A percentile compares a stretch with the other conserved stretches of the same genome.
These are phyloP conservation scores for Chionoecetes opilio DNA, from an alignment of 1,140 invertebrate species.

Conservation along the genomic window DNA sequence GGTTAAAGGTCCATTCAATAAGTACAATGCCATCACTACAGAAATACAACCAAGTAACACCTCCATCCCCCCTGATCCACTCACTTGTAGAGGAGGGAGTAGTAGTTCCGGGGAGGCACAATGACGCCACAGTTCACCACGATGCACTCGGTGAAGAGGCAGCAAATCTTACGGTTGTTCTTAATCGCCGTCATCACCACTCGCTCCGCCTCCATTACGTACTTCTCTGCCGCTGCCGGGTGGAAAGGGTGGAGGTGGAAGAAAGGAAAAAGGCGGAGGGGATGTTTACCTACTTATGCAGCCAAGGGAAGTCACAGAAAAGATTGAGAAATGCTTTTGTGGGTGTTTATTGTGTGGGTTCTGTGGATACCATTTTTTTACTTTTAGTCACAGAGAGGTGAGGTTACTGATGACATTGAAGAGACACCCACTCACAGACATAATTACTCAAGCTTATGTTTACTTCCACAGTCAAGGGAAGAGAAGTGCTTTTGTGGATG, in stretches of 20 bases:
- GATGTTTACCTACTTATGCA: background rate
- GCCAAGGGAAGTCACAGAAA: background rate
- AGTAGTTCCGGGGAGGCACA: conserved; percentile 85
- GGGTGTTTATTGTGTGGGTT: too few species aligned
- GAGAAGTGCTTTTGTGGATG: too few species aligned
- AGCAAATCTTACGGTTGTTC: conserved; percentile 84
- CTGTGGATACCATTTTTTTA: too few species aligned
- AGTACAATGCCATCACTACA: too few species aligned
- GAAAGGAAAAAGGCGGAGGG: background rate
- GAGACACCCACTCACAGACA: too few species aligned
- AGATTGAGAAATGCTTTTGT: background rate
- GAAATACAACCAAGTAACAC: too few species aligned
- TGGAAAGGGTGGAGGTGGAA: background rate
- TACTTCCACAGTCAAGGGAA: too few species aligned
- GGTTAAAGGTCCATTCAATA: too few species aligned
- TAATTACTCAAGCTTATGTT: too few species aligned
- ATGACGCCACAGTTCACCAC: conserved; percentile 88
- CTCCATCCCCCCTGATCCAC: background rate
- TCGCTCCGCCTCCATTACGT: conserved; percentile 75
- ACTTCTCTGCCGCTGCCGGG: conserved; percentile 74
- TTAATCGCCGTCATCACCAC: conserved; percentile 59
- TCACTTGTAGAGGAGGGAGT: conserved; percentile 82
- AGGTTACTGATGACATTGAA: too few species aligned
- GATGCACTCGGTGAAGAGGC: conserved; percentile 86
- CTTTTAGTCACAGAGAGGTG: too few species aligned